Conservation (phyloP, 2,113 vertebrate genomes). For the Ariopsis seemanni region DNA sequence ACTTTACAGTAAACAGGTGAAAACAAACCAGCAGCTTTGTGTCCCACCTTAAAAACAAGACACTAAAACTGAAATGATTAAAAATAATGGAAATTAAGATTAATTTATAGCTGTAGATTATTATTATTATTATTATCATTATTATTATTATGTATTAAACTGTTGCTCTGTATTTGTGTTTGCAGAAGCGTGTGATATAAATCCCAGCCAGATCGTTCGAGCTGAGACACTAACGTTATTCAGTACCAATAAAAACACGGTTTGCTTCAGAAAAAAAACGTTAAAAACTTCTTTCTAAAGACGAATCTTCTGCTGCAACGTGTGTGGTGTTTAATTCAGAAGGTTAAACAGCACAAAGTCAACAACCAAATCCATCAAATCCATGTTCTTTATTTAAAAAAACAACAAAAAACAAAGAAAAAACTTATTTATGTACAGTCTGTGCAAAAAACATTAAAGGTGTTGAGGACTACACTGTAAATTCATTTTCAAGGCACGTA, state of each 20-base stretch:
- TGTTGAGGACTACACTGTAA: conserved; percentile 83
- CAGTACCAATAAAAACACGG: background rate
- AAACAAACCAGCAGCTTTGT: background rate
- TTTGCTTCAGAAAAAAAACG: background rate
- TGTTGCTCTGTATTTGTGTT: background rate
- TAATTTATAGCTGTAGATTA: too few relatives aligned
- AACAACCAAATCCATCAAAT: conserved; percentile 56
- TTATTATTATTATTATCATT: background rate
- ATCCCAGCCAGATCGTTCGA: background rate
- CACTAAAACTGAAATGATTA: background rate
- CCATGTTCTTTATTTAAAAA: conserved; percentile 77
- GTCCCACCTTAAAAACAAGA: background rate
- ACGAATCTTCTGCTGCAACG: background rate
- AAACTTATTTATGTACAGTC: conserved; percentile 80
- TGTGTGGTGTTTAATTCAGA: background rate
- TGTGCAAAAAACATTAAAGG: conserved; percentile 84
- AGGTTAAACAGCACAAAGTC: background rate
- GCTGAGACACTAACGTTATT: background rate
- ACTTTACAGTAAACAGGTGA: background rate
- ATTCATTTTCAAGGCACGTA: conserved; percentile 84
- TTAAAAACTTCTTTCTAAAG: background rate
- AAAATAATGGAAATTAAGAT: background rate
- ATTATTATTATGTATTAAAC: background rate
- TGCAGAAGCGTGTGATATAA: background rate
- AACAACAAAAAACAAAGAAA: conserved; percentile 47